A percentile compares a stretch with the other conserved stretches of the same genome.
Conservation (phyloP, 2,888 invertebrate species). For the Myopa testacea region DNA sequence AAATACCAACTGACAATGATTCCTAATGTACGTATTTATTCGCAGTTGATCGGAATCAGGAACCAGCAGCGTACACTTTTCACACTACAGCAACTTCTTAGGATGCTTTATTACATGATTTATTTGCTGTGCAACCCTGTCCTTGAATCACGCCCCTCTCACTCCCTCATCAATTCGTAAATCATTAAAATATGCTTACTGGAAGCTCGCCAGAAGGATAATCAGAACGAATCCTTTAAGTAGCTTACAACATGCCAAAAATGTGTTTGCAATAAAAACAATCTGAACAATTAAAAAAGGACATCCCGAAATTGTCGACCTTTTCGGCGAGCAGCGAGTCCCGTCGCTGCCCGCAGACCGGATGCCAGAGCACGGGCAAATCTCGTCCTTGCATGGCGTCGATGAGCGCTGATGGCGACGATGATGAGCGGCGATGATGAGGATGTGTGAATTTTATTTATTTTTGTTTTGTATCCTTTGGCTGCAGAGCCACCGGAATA, state of each 20-base stretch:
- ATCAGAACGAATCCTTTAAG: conserved; percentile 2
- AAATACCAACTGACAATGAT: too few relatives aligned
- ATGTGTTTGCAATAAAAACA: conserved; percentile 59
- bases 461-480: conserved; percentile 41
- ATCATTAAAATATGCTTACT: too few relatives aligned
- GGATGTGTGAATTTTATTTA: conserved; percentile 54
- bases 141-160: too few relatives aligned
- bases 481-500: conserved; percentile 21
- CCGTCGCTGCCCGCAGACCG: too few relatives aligned
- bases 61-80: too few relatives aligned
- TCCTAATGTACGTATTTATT: too few relatives aligned
- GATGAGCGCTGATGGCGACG: not conserved
- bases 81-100: too few relatives aligned
- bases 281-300: conserved; percentile 59
- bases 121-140: too few relatives aligned
- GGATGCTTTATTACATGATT: too few relatives aligned
- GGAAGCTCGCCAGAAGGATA: not conserved
- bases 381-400: not conserved
- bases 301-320: conserved; percentile 40
- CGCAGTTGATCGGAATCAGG: too few relatives aligned
- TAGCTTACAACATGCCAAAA: not conserved
- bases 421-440: conserved; percentile 16
- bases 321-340: not conserved
- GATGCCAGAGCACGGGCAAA: too few relatives aligned
- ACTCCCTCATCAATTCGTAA: too few relatives aligned